Base-by-base conservation (phyloP, 2,888 invertebrate genomes). In the Dromius quadrimaculatus region DNA sequence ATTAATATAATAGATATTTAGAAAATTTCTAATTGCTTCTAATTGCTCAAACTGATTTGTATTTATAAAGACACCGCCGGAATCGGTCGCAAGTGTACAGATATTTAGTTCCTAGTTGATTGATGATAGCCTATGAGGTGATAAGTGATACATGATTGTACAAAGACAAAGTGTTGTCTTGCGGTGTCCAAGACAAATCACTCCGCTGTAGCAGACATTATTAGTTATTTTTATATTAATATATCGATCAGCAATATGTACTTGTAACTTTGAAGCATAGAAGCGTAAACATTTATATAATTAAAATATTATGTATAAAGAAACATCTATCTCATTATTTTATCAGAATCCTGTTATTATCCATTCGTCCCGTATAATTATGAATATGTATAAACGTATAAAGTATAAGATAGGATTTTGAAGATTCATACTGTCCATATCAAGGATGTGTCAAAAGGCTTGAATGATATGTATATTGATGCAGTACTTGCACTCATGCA, bases 141-240 rank as follows among this genome's bases (percentile, higher is more conserved):
- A 70, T 34, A 68, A 68, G 68, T 68, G 68, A 70, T 70, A 61
- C 50, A 61, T 62, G 70, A 62, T 61, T 70, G 62, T 70, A 70
- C 17, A 62, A 70, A 70, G 70, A 70, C 36, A 36, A 50, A 50
- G 50, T 70, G 70, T 38, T 70, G 62, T 62, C 62, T 62, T 62
- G 70, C 70, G 70, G 70, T 70, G 70, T 70, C 70, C 47, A 34
- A 70, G 50, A 70, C 70, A 68, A 47, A 70, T 50, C 70, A 68
- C 68, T 68, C 68, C 68, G 68, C 68, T 68, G 68, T 32, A 59
- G 68, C 68, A 68, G 59, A 23, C 61, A 50, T 62, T 70, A 62
- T 70, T 70, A 70, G n/a, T n/a, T n/a, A n/a, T 62, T 70, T 64
- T 47, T 64, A 64, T 45, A 62, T 62, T 62, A 62, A 70, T 43